phyloP scores from a whole-genome alignment of 2,888 invertebrate species.

The Hemicrepidius hirtus region DNA sequence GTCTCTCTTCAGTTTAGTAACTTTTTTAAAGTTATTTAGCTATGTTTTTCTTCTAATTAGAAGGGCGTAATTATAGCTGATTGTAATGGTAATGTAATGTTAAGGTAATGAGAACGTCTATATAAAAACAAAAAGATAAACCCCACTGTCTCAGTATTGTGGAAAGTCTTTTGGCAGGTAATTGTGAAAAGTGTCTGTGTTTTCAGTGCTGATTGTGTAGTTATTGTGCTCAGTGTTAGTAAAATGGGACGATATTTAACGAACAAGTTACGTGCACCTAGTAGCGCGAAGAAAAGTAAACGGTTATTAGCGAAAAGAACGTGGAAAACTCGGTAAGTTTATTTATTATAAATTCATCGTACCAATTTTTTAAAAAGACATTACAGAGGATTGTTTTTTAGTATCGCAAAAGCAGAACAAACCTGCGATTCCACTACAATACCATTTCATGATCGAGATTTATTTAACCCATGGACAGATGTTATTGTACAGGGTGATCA shows the following conservation, averaged over 20 bases:
- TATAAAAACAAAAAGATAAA: too few relatives aligned
- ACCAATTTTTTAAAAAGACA: background rate
- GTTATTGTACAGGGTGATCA: too few relatives aligned
- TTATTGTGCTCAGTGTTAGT: background rate
- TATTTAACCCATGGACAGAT: background rate
- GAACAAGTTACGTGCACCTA: background rate
- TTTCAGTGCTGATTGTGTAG: background rate
- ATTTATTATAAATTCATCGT: background rate
- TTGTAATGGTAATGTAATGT: too few relatives aligned
- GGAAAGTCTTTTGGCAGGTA: background rate
- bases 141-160: background rate
- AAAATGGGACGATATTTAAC: background rate
- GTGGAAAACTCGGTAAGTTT: background rate
- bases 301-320: background rate
- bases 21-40: too few relatives aligned
- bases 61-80: too few relatives aligned
- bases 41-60: too few relatives aligned
- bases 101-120: too few relatives aligned
- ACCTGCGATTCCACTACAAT: background rate
- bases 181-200: background rate
- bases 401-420: background rate
- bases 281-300: background rate
- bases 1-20: too few relatives aligned
- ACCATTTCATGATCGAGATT: background rate
- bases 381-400: background rate